These are phyloP conservation scores for Phalera bucephala DNA, from an alignment of 2,888 invertebrate genomes.

Conservation along the genomic window DNA sequence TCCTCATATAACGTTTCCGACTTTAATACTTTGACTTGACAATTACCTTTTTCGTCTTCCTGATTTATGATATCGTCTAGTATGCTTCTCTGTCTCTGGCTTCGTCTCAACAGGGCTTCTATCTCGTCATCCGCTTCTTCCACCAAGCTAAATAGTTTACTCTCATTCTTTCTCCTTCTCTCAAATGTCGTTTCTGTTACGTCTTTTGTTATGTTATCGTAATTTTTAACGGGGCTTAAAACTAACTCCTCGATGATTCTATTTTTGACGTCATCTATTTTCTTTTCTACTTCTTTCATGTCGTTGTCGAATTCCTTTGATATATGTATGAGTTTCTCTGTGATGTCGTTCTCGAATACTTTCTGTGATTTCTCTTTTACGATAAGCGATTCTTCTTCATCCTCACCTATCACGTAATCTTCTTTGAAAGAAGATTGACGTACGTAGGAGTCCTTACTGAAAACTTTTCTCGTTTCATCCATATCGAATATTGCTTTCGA, in stretches of 20 bases:
- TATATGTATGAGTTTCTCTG: conserved; percentile 72
- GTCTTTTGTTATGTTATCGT: conserved; percentile 69
- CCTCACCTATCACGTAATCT: conserved; percentile 66
- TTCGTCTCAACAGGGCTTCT: conserved; percentile 85
- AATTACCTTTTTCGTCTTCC: conserved; percentile 83
- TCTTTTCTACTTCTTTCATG: conserved; percentile 52
- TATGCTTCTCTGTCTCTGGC: conserved; percentile 87
- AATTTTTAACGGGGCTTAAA: conserved; percentile 55
- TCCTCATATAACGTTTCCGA: conserved; percentile 44
- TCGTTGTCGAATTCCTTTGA: conserved; percentile 74
- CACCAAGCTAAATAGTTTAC: conserved; percentile 60
- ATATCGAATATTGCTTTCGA: conserved; percentile 79
- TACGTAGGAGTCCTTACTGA: conserved; percentile 75
- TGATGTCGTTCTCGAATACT: conserved; percentile 74
- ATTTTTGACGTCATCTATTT: conserved; percentile 66
- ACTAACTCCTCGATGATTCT: conserved; percentile 73
- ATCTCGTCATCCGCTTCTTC: conserved; percentile 84
- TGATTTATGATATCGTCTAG: conserved; percentile 86
- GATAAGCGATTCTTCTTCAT: conserved; percentile 68
- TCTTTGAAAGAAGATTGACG: conserved; percentile 76
- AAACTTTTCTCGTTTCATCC: conserved; percentile 75
- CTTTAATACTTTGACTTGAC: conserved; percentile 58
- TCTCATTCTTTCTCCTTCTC: conserved; percentile 52
- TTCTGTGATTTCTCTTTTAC: conserved; percentile 69
- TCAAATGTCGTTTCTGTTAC: conserved; percentile 64